phyloP scores from a whole-genome alignment of 2,888 invertebrate genomes.

The Endotricha flammealis region DNA sequence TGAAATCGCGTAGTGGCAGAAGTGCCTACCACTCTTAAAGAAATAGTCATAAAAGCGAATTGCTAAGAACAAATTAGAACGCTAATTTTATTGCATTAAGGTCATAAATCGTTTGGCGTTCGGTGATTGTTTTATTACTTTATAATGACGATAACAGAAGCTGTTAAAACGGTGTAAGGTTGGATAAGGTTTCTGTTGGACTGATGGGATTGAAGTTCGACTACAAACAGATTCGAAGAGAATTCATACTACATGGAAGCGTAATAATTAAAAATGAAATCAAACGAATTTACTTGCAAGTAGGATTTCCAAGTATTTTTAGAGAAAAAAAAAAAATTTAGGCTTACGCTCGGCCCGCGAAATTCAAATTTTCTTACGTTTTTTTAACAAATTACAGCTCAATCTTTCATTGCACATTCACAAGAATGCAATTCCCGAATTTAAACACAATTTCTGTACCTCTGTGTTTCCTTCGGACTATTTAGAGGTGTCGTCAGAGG shows the following conservation, averaged over 20 bases:
- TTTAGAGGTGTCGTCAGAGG: too few species aligned
- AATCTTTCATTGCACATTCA: too few species aligned
- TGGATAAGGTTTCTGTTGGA: constrained; percentile 22
- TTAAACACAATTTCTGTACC: too few species aligned
- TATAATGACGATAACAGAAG: constrained; percentile 61
- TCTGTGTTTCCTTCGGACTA: too few species aligned
- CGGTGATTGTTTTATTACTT: constrained; percentile 57
- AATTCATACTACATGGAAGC: constrained; percentile 3
- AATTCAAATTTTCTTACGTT: too few species aligned
- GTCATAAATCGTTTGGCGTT: constrained; percentile 55
- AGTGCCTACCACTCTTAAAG: constrained; percentile 28
- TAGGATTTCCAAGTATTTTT: too few species aligned
- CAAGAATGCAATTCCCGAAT: too few species aligned
- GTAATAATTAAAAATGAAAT: too few species aligned
- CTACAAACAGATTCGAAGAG: constrained; percentile 11
- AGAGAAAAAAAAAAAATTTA: too few species aligned
- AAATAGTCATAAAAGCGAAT: constrained; percentile 58
- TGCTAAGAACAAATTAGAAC: constrained; percentile 67
- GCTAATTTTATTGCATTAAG: constrained; percentile 67
- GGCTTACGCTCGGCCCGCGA: too few species aligned
- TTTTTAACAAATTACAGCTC: too few species aligned
- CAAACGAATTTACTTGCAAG: too few species aligned
- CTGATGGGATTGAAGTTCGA: constrained; percentile 18
- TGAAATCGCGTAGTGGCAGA: constrained; percentile 62
- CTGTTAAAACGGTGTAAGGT: constrained; percentile 29